Base-by-base conservation (phyloP, 2,113 vertebrate species). In the Conger conger region DNA sequence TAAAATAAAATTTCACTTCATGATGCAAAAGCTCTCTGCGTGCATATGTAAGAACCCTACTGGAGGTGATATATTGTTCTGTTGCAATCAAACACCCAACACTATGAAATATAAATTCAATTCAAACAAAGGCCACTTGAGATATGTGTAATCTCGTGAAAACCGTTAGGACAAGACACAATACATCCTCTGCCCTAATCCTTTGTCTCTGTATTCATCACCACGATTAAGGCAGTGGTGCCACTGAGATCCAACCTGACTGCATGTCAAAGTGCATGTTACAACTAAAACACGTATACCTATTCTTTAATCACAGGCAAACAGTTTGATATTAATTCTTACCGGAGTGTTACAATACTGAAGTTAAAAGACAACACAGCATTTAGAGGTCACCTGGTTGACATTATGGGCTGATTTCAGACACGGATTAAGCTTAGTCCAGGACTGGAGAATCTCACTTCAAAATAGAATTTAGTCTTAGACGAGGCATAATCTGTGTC, bases 61-160 rank as follows among this genome's bases (percentile, higher is more conserved):
- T 53, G 57, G 60, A 54, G 38, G 5, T 78, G n/a, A 63, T 85
- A 88, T 90, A 91, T 89, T 89, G 87, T 89, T 88, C 84, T 88
- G 89, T 86, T 87, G 83, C 88, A 84, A 86, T 85, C 78, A 86
- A 86, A 78, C 85, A 79, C 86, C 53, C 84, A 89, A 87, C 35
- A 83, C 89, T 89, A 90, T 90, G 87, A 91, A 87, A 87, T 73
- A 80, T 79, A 87, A 88, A 87, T 88, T 15, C 76, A 87, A 87
- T 89, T 86, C 73, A 80, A 86, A 89, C 87, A 88, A 85, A 86
- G 20, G 76, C 85, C 88, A 87, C 88, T 33, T 35, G 89, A 86
- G 87, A 87, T 53, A 35, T n/a, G 35, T 16, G 82, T 87, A 87
- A 88, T 88, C 86, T 79, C 57, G 42, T 30, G 76, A 79, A 60